Evolutionary conservation across 2,113 vertebrate species (phyloP), one percentile per base, ranked within the genome.

Genomic region (Embiotoca jacksoni): DNA sequence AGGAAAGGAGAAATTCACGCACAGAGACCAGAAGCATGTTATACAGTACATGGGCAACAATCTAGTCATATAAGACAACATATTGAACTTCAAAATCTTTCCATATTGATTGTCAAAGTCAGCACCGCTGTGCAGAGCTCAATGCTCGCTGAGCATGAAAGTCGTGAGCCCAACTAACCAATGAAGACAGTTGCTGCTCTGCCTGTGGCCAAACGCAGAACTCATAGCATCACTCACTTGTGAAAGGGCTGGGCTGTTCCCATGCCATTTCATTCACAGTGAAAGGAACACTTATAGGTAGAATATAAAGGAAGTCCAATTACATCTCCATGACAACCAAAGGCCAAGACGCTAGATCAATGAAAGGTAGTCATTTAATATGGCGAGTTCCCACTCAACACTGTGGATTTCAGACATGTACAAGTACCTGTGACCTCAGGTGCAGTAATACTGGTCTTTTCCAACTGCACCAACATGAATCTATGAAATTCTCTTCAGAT

Each of bases 281-380:
- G 77, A 91, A 87, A 79, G 73, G 63, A 83, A 77, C 84, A 89
- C 83, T 85, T 88, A 76, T 75, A 86, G 85, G 72, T 81, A 56
- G 76, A 82, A 83, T 71, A 90, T 82, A 91, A 89, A 90, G 62
- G 76, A 73, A 82, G 87, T 73, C 81, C 80, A 85, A 91, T 85
- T 88, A 87, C 72, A 86, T 90, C 63, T 36, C 89, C 79, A 84
- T 86, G 81, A 82, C 87, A 84, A 91, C 87, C 78, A 74, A 65
- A 72, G 75, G n/a, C 86, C 35, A 86, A 81, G 75, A 72, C 16
- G 41, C 33, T 44, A 80, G 82, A 85, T 84, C 75, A 75, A 62
- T 72, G 76, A 54, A 73, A 64, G 44, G 55, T 67, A 78, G 71
- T 82, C 71, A 72, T 81, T 86, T 83, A 74, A 86, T 68, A 76